Percentiles rank a stretch among this genome's conserved stretches.
Conservation (phyloP, 92 coral and sea anemone genomes). For the Epizoanthus ramosus region DNA sequence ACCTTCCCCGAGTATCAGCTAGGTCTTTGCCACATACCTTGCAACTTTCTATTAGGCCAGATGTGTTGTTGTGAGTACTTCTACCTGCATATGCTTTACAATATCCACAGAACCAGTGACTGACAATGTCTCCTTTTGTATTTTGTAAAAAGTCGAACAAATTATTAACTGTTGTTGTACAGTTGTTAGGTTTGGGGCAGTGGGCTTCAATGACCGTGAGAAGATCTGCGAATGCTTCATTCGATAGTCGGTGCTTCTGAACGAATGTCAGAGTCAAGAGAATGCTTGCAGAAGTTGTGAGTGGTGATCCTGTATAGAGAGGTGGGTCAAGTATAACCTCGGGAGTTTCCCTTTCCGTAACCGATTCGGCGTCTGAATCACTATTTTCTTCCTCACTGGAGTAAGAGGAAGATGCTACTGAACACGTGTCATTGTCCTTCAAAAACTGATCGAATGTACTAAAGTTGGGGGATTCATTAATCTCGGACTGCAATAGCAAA, state of each 20-base stretch:
- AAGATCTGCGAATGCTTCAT: no score
- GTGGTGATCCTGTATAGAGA: slow-evolving; percentile 32
- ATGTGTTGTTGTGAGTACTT: not conserved
- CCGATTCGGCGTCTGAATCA: slow-evolving; percentile 14
- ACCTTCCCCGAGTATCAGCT: not conserved
- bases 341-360: slow-evolving; percentile 9
- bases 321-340: slow-evolving; percentile 12
- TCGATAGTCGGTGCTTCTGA: no score
- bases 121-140: slow-evolving; percentile 37
- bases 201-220: not conserved
- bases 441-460: no score
- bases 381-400: slow-evolving; percentile 27
- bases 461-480: no score
- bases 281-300: no score
- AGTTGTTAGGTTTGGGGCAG: slow-evolving; percentile 36
- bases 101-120: slow-evolving; percentile 40
- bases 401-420: not conserved
- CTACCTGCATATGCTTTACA: slow-evolving; percentile 36
- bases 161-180: slow-evolving; percentile 23
- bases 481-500: no score
- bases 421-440: no score
- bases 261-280: no score
- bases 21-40: slow-evolving; percentile 30
- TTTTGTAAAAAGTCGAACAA: slow-evolving; percentile 32
- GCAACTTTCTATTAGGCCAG: slow-evolving; percentile 16